A percentile compares a stretch with the other conserved stretches of the same genome.
Conservation (phyloP, 1,140 invertebrate species). For the Wiebesia pumilae region DNA sequence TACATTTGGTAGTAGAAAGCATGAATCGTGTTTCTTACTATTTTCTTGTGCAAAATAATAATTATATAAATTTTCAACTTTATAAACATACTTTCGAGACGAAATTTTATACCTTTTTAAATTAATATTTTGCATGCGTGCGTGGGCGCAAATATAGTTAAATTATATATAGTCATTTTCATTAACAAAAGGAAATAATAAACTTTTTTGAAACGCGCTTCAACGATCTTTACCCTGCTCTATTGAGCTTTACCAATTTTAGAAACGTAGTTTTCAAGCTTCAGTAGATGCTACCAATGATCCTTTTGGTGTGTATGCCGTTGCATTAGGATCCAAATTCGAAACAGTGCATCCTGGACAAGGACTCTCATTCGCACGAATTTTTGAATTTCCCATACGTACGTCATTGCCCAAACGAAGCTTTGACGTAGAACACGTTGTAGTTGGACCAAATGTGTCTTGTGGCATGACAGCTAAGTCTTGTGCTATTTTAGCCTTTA, state of each 20-base stretch:
- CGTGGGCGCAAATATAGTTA: not conserved
- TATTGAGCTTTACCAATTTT: slow-evolving; percentile 55
- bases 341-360: slow-evolving; percentile 77
- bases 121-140: slow-evolving; percentile 1
- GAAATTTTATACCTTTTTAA: slow-evolving; percentile 9
- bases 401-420: slow-evolving; percentile 76
- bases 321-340: slow-evolving; percentile 92
- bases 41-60: slow-evolving; percentile 25
- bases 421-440: slow-evolving; percentile 76
- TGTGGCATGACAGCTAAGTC: slow-evolving; percentile 93
- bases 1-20: slow-evolving; percentile 36
- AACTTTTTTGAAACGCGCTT: slow-evolving; percentile 63
- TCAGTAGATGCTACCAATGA: slow-evolving; percentile 77
- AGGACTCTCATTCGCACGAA: slow-evolving; percentile 69
- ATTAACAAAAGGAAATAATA: slow-evolving; percentile 20
- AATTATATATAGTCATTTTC: slow-evolving; percentile 37
- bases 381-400: slow-evolving; percentile 68
- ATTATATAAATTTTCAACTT: slow-evolving; percentile 20
- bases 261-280: slow-evolving; percentile 70
- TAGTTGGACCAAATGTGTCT: slow-evolving; percentile 77
- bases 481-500: slow-evolving; percentile 93
- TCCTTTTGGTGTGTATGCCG: slow-evolving; percentile 91
- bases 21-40: slow-evolving; percentile 44
- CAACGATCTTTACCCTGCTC: slow-evolving; percentile 58
- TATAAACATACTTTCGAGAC: slow-evolving; percentile 15